Conservation (phyloP, 2,888 invertebrate genomes). For the Drosophila peninsularis region DNA sequence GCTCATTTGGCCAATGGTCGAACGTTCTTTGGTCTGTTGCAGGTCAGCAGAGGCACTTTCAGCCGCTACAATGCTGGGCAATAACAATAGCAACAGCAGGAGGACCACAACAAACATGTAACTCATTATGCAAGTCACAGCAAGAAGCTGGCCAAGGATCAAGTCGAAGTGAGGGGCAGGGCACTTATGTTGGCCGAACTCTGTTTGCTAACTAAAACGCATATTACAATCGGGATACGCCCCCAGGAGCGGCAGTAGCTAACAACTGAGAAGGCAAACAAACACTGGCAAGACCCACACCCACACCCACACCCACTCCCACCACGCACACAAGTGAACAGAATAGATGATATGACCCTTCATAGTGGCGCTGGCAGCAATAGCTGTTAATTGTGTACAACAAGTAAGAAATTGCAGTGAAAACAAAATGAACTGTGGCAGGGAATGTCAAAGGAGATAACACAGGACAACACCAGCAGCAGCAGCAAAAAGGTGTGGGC, state of each 20-base stretch:
- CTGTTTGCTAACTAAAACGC: constrained; percentile 49
- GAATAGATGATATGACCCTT: constrained; percentile 9
- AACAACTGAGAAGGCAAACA: constrained; percentile 45
- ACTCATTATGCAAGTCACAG: constrained; percentile 71
- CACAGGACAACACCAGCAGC: constrained; percentile 23
- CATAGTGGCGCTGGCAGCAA: constrained; percentile 32
- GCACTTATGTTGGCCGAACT: constrained; percentile 13
- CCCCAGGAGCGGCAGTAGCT: constrained; percentile 27
- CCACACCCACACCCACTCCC: constrained; percentile 27
- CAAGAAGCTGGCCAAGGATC: constrained; percentile 38
- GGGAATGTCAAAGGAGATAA: constrained; percentile 58
- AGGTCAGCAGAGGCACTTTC: not conserved
- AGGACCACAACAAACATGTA: constrained; percentile 63
- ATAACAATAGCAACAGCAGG: constrained; percentile 6
- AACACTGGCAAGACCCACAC: constrained; percentile 5
- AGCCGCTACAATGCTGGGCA: constrained; percentile 1
- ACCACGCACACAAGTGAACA: constrained; percentile 22
- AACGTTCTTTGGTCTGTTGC: not conserved
- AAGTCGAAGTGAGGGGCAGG: constrained; percentile 20
- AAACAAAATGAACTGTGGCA: constrained; percentile 71
- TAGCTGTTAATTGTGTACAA: constrained; percentile 78
- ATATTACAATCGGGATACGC: constrained; percentile 60
- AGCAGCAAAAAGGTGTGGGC: constrained; percentile 29
- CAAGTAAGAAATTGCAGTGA: constrained; percentile 75
- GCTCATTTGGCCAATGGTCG: no score